Base-by-base conservation (phyloP, 1,140 invertebrate species). In the Macrobrachium nipponense region DNA sequence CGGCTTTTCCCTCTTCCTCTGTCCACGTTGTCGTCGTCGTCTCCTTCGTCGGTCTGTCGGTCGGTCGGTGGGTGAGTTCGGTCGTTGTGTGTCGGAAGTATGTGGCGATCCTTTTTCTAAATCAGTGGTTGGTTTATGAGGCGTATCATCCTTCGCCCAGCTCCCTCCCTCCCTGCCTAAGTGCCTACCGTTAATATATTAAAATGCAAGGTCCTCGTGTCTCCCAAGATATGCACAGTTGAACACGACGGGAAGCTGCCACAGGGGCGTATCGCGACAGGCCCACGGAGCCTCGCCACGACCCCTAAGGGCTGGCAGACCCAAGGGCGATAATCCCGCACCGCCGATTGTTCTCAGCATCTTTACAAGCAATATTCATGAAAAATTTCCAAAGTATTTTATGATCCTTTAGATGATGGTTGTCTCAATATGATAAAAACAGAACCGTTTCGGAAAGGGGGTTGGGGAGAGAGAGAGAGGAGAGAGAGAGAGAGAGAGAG, bases 351-450 rank as follows among this genome's bases (percentile, higher is more conserved):
- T 70, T 70, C 68, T 23, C 17, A 27, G 68, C 18, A 60, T 14
- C 77, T 86, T 62, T 86, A 60, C 44, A 51, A 61, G 59, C 68
- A 43, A 86, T 86, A 86, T 86, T 86, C 84, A 86, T 86, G 83
- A 80, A 80, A 79, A 72, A 72, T 80, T 86, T 80, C 83, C 70
- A 80, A 80, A 80, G 83, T 86, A 86, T 86, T 86, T 86, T 86
- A 86, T 80, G 83, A 86, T 79, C 66, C 66, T 43, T 86, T 73
- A 86, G 83, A 86, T 86, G 83, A 86, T 86, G 83, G 83, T 86
- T 86, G 83, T 86, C 83, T 76, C 83, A 86, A 86, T 86, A 86
- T 86, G 83, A 86, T 86, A 86, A 86, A 86, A 86, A 86, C 77
- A 86, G 83, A 86, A 70, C 64, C 44, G 64, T 62, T 79, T 70